These are phyloP conservation scores for Cepaea nemoralis DNA, from an alignment of 1,140 invertebrate genomes.

Conservation along the genomic window DNA sequence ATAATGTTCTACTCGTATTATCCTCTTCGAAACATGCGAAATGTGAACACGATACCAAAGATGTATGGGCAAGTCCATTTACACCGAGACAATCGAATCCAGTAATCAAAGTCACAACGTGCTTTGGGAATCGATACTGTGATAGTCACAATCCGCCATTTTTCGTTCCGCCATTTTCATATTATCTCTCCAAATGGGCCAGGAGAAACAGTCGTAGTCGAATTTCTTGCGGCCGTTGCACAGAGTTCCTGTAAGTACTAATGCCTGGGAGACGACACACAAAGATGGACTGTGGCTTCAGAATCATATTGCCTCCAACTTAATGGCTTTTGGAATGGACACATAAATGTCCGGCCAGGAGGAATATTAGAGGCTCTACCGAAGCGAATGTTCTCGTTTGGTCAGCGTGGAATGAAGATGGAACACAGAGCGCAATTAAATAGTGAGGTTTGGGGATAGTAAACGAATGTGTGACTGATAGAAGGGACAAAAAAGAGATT, in stretches of 20 bases:
- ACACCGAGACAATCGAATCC: neutral
- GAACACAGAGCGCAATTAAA: neutral
- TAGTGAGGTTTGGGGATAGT: neutral
- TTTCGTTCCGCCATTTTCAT: neutral
- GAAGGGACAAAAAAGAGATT: no score
- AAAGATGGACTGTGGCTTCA: neutral
- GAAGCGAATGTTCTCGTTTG: conserved; percentile 15
- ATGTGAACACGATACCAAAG: neutral
- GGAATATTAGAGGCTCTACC: conserved; percentile 11
- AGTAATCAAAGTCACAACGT: neutral
- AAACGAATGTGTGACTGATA: no score
- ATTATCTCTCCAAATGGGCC: neutral
- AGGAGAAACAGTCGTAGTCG: neutral
- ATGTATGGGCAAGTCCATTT: neutral
- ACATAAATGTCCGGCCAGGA: conserved; percentile 1
- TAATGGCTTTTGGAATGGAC: conserved; percentile 17
- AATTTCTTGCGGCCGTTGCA: neutral
- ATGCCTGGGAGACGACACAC: neutral
- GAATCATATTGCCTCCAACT: conserved; percentile 17
- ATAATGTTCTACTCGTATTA: no score
- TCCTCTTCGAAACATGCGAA: no score
- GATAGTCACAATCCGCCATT: neutral
- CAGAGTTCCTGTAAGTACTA: neutral
- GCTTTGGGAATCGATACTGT: neutral
- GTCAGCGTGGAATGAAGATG: neutral